Evolutionary conservation across 2,113 vertebrate genomes (phyloP).

Genomic region (Anolis carolinensis): DNA sequence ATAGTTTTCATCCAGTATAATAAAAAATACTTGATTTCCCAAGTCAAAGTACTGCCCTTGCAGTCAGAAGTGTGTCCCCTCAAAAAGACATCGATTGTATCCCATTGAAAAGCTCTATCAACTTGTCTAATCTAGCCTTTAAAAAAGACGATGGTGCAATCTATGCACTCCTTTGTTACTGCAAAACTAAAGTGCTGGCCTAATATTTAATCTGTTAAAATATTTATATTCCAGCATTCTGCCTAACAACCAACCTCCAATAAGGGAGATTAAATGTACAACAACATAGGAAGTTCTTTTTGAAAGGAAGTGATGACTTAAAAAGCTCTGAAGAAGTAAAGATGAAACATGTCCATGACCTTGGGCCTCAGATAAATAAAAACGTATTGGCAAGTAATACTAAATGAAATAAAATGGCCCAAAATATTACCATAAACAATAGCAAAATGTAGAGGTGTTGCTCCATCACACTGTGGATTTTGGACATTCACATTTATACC

Average conservation of each 20-base stretch:
- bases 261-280: background rate
- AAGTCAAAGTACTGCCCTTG: background rate
- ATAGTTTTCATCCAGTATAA: background rate
- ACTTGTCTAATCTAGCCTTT: background rate
- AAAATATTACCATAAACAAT: slow-evolving; percentile 2
- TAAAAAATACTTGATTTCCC: background rate
- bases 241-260: background rate
- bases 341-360: background rate
- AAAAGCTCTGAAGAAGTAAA: background rate
- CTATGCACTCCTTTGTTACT: slow-evolving; percentile 7
- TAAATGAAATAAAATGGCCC: background rate
- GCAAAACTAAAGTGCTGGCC: background rate
- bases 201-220: background rate
- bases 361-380: background rate
- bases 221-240: background rate
- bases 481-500: slow-evolving; percentile 40
- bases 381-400: background rate
- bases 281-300: background rate
- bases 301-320: background rate
- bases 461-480: slow-evolving; percentile 21
- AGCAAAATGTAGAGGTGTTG: slow-evolving; percentile 8
- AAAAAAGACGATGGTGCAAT: background rate
- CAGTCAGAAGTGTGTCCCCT: background rate
- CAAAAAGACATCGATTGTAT: background rate
- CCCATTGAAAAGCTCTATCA: background rate